Conservation (phyloP, 2,888 invertebrate species). For the Pristionchus arcanus region DNA sequence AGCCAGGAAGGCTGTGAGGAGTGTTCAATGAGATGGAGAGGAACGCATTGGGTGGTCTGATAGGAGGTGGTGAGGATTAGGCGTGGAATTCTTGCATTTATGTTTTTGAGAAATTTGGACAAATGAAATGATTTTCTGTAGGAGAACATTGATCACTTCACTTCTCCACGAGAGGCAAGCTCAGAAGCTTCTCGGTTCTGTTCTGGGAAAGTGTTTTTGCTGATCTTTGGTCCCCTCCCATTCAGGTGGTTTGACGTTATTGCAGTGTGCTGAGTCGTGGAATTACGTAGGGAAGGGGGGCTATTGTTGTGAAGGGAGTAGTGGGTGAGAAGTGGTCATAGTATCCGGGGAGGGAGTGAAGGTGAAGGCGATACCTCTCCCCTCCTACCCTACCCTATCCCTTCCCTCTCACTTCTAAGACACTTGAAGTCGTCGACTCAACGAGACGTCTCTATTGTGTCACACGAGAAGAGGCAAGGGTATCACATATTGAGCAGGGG, state of each 20-base stretch:
- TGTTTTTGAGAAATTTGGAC: neutral
- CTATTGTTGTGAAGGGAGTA: constrained; percentile 1
- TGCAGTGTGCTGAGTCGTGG: neutral
- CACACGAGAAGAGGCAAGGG: constrained; percentile 37
- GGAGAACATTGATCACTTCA: too few relatives aligned
- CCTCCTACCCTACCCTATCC: neutral
- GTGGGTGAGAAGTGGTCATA: constrained; percentile 48
- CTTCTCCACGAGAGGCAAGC: too few relatives aligned
- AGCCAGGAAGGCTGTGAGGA: neutral
- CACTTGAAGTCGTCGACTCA: constrained; percentile 45
- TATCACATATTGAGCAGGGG: constrained; percentile 33
- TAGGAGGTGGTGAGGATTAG: constrained; percentile 10
- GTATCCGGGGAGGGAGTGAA: constrained; percentile 29
- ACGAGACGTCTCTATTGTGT: constrained; percentile 26
- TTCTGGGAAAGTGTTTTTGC: neutral
- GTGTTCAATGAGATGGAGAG: too few relatives aligned
- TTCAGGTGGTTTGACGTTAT: constrained; percentile 9
- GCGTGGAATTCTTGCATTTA: neutral
- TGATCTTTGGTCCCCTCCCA: neutral
- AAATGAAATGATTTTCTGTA: neutral
- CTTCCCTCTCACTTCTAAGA: constrained; percentile 37
- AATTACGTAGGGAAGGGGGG: neutral
- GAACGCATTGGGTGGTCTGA: constrained; percentile 31
- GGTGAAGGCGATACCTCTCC: constrained; percentile 38
- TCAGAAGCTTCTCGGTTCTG: neutral